These are phyloP conservation scores for Keiferia lycopersicella DNA, from an alignment of 2,888 invertebrate genomes.

Conservation along the genomic window DNA sequence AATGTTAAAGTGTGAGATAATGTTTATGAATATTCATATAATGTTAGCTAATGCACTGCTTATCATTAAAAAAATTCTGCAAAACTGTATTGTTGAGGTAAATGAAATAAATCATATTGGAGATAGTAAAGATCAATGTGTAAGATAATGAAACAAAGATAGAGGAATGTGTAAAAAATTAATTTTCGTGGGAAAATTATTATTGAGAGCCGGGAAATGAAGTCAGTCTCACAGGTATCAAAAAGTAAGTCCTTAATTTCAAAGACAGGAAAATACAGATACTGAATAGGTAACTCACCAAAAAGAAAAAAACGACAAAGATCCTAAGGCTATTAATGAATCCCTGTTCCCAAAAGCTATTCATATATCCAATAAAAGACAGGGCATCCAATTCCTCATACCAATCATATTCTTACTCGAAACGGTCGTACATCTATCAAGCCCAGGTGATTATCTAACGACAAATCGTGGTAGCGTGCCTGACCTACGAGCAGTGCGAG, in stretches of 20 bases:
- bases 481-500: constrained; percentile 40
- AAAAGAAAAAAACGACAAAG: constrained; percentile 11
- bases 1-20: constrained; percentile 30
- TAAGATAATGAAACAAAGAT: not conserved
- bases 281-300: too few relatives aligned
- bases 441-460: constrained; percentile 34
- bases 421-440: constrained; percentile 29
- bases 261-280: not conserved
- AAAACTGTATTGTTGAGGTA: constrained; percentile 5
- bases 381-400: constrained; percentile 18
- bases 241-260: too few relatives aligned
- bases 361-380: constrained; percentile 16
- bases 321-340: not conserved
- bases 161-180: not conserved
- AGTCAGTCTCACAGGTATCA: too few relatives aligned
- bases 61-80: not conserved
- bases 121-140: constrained; percentile 7
- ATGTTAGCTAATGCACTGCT: constrained; percentile 18
- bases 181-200: not conserved
- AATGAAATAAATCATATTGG: constrained; percentile 11
- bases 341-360: constrained; percentile 10
- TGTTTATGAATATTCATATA: constrained; percentile 27
- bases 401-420: constrained; percentile 25
- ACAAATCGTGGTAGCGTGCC: constrained; percentile 37
- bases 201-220: not conserved